Evolutionary conservation across 2,888 invertebrate genomes (phyloP), one percentile per base, ranked within the genome.

Genomic region (Eledona agricola): DNA sequence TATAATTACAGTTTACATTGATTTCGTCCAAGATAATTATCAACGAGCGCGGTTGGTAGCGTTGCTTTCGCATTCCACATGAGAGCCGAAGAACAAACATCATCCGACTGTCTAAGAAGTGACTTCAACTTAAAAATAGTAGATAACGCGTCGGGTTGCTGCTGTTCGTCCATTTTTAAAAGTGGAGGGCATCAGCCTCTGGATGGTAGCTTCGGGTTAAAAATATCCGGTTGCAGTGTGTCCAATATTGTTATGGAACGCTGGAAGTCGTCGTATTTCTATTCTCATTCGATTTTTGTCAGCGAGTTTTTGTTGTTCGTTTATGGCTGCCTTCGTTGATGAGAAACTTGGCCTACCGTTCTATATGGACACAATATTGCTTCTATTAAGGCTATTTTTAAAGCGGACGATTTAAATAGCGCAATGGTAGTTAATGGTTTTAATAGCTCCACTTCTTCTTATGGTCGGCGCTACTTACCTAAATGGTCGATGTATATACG

Each of bases 401-500:
- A 37, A 37, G 10, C 7, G 7, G 13, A 37, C 19, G 16, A 42
- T 42, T 45, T 45, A 32, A 45, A 29, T 43, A 43, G 7, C 22
- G 19, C 20, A 43, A 23, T 26, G n/a, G 25, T 12, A 13, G 20
- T 45, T 31, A 49, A 40, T 49, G 31, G 38, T 12, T 40, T 40
- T 49, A 23, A 49, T 38, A 40, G 49, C 31, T 40, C 57, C 46
- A 40, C 52, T 57, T 57, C 58, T 53, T 35, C 47, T 49, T 59
- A 59, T 38, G 57, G 60, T 32, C 34, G 10, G 5, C 16, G 17
- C 31, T 38, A 32, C 34, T 37, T 38, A 43, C 57, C 60, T 61
- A 59, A 57, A 61, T 56, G 57, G 43, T 57, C 51, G 55, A 20
- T 42, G 54, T 51, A 46, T 50, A 42, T 35, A 56, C 46, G 47